Conservation (phyloP, 1,140 invertebrate species). For the Mercenaria mercenaria region DNA sequence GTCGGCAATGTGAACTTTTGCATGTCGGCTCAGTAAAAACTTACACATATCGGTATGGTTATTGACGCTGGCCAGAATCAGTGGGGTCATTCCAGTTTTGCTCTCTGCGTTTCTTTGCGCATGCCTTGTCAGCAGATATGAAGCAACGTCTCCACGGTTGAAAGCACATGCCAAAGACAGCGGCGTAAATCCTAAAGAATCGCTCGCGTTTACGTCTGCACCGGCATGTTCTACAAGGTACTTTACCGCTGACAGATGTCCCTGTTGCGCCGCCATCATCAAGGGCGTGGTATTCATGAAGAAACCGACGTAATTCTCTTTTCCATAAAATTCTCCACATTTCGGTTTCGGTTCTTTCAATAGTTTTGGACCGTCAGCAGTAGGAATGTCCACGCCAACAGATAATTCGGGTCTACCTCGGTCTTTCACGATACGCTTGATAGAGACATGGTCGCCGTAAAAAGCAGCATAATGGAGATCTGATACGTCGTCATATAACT, state of each 20-base stretch:
- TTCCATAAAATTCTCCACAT: background rate
- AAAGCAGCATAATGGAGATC: constrained; percentile 49
- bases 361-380: constrained; percentile 58
- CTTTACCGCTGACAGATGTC: constrained; percentile 37
- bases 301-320: constrained; percentile 47
- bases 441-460: constrained; percentile 19
- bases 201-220: constrained; percentile 46
- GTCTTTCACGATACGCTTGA: constrained; percentile 37
- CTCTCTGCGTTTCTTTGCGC: constrained; percentile 52
- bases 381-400: background rate
- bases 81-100: constrained; percentile 56
- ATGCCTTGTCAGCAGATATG: constrained; percentile 34
- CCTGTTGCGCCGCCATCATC: constrained; percentile 65
- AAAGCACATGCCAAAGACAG: constrained; percentile 55
- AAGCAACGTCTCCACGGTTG: constrained; percentile 42
- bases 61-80: constrained; percentile 50
- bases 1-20: constrained; percentile 50
- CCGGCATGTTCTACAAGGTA: constrained; percentile 35
- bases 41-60: constrained; percentile 48
- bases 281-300: constrained; percentile 61
- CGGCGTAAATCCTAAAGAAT: constrained; percentile 56
- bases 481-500: constrained; percentile 9
- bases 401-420: background rate
- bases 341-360: constrained; percentile 11
- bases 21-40: constrained; percentile 43